Base-by-base conservation (phyloP, 2,113 vertebrate species). In the Cololabis saira region DNA sequence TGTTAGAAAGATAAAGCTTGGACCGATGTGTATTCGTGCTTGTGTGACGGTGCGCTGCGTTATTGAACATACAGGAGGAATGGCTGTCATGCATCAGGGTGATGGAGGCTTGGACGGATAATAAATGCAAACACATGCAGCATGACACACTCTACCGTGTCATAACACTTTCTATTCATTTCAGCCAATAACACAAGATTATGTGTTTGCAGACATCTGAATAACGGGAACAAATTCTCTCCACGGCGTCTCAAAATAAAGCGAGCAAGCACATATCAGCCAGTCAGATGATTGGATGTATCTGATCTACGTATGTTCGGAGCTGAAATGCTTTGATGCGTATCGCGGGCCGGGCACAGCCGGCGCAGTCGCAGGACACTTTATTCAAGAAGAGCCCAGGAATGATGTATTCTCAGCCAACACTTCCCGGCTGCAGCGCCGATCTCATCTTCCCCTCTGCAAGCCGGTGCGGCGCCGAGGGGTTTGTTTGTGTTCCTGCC, bases 41-140 rank as follows among this genome's bases (percentile, higher is more conserved):
- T 13, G 16, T 5, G 60, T 14, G 52, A 54, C 21, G n/a, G 69
- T 37, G 67, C 22, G 45, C 53, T 1, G 59, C 57, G 2, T 3
- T 50, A 10, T 60, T 45, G 80, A 84, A 81, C 69, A 66, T 48
- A 27, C 11, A 30, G 74, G 56, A 74, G 51, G 17, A 71, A 86
- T 51, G 67, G 72, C 71, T 70, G 82, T 77, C 86, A 84, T 87
- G 68, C 52, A 81, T 87, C 85, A 87, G 78, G 67, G 69, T 54
- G 67, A 84, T 71, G 76, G 59, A 62, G 66, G 51, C 65, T 64
- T 21, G 21, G 75, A 69, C 60, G 57, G 80, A 87, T 89, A 89
- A 78, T 68, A 56, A 66, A 78, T 73, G 71, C 67, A 48, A 77
- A 69, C 54, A 2, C 70, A 40, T n/a, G 56, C 67, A 48, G 21